These are phyloP conservation scores for Microvelia longipes DNA, from an alignment of 1,140 invertebrate species.

Conservation along the genomic window DNA sequence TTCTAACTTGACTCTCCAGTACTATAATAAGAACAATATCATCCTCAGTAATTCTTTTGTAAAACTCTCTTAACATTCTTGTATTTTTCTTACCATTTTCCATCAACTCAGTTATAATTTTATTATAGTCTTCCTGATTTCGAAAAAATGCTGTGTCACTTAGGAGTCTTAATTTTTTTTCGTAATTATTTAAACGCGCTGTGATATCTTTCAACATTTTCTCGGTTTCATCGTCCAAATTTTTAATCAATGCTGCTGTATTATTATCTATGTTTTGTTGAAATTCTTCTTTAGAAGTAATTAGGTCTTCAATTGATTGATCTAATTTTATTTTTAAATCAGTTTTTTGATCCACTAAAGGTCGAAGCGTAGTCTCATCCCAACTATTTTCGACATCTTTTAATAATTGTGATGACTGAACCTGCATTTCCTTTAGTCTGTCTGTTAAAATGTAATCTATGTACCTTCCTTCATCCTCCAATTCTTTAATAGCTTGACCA, in stretches of 20 bases:
- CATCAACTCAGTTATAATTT: background rate
- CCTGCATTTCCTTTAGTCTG: background rate
- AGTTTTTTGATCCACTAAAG: background rate
- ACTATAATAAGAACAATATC: background rate
- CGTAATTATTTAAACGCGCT: background rate
- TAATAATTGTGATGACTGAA: background rate
- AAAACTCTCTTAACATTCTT: background rate
- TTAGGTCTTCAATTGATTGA: background rate
- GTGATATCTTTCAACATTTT: background rate
- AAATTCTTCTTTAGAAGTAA: background rate
- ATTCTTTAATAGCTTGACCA: background rate
- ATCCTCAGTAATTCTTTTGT: background rate
- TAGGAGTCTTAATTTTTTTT: background rate
- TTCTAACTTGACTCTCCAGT: background rate
- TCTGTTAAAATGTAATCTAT: background rate
- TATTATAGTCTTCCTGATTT: background rate
- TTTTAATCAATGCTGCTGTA: background rate
- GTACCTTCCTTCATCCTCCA: background rate
- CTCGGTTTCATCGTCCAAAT: background rate
- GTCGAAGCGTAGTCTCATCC: background rate
- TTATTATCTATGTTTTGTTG: background rate
- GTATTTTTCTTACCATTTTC: background rate
- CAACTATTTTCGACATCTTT: background rate
- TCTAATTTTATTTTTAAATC: constrained; percentile 1
- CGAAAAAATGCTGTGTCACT: background rate